Conservation (phyloP, 2,113 vertebrate genomes). For the Leuciscus idus region DNA sequence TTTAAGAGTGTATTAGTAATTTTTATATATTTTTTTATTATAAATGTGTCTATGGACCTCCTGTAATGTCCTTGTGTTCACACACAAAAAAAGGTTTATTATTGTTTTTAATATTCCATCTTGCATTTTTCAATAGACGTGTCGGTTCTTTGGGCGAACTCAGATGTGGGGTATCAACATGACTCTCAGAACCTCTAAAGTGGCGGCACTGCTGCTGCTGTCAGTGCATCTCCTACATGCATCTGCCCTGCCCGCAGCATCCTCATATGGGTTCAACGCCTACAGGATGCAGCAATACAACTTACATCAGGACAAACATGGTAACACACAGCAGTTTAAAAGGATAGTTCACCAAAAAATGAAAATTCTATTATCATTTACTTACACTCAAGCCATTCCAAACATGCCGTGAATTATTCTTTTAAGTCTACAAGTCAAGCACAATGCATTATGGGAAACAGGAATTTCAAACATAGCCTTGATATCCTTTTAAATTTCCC, state of each 20-base stretch:
- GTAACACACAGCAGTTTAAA: conserved; percentile 55
- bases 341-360: neutral
- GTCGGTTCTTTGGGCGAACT: conserved; percentile 24
- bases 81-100: neutral
- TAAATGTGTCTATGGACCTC: too few relatives aligned
- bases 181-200: conserved; percentile 35
- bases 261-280: conserved; percentile 76
- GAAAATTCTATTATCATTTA: neutral
- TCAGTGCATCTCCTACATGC: conserved; percentile 59
- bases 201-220: conserved; percentile 63
- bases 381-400: neutral
- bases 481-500: too few relatives aligned
- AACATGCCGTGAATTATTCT: neutral
- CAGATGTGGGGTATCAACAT: conserved; percentile 51
- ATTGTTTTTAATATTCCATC: neutral
- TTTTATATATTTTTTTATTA: too few relatives aligned
- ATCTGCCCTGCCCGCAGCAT: conserved; percentile 66
- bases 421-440: neutral
- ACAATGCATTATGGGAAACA: neutral
- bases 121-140: neutral
- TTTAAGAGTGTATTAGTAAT: too few relatives aligned
- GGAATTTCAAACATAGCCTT: neutral
- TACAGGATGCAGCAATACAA: conserved; percentile 81
- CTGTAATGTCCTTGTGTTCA: neutral
- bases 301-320: conserved; percentile 68